Evolutionary conservation across 2,888 invertebrate species (phyloP).

Genomic region (Bombylius discolor): DNA sequence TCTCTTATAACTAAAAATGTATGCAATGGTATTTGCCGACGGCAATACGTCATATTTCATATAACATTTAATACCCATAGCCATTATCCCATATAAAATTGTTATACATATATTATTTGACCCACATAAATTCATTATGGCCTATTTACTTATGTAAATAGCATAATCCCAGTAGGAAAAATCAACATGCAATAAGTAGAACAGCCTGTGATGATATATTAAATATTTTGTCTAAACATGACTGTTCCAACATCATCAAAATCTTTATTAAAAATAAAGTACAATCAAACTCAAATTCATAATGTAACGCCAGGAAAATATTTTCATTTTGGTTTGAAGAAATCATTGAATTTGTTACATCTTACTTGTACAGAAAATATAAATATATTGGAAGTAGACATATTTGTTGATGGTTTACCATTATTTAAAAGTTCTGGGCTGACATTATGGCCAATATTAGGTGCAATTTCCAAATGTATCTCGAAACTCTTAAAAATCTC

Average conservation of each 20-base stretch:
- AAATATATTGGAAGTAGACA: not conserved
- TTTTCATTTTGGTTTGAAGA: not conserved
- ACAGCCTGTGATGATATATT: not conserved
- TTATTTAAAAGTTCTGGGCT: constrained; percentile 3
- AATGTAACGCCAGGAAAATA: not conserved
- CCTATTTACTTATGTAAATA: no score
- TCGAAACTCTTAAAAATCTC: no score
- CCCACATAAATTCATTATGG: no score
- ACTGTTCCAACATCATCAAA: not conserved
- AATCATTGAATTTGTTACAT: not conserved
- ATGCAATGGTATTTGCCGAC: no score
- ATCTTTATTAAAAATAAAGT: not conserved
- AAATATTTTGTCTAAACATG: not conserved
- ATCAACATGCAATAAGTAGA: not conserved
- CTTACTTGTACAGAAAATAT: not conserved
- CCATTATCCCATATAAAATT: no score
- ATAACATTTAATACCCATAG: no score
- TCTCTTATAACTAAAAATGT: no score
- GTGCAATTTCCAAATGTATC: not conserved
- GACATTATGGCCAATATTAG: constrained; percentile 7
- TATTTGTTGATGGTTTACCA: not conserved
- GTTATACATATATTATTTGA: no score
- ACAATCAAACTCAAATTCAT: not conserved
- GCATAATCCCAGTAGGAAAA: no score
- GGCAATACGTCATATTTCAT: no score